Conservation (phyloP, 2,797 vertebrate species). For the Vipera latastei region DNA sequence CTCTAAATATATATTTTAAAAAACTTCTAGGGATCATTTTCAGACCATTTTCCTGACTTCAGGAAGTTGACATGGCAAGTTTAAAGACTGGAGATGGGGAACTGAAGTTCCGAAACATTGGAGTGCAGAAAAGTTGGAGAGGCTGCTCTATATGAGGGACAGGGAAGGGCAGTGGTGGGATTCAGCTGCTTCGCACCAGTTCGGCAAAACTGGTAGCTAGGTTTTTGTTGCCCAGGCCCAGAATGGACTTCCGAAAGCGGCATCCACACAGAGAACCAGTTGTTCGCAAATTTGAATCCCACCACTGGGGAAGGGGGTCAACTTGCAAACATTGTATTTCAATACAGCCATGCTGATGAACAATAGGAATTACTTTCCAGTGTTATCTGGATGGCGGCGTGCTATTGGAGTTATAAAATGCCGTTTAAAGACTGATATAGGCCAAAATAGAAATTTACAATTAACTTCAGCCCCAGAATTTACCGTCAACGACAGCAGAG, state of each 20-base stretch:
- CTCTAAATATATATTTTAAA: background rate
- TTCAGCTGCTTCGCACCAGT: too few species aligned
- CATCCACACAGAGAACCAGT: too few species aligned
- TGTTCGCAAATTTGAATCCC: too few species aligned
- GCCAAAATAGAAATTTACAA: background rate
- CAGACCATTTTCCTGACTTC: background rate
- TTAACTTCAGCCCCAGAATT: constrained; percentile 21
- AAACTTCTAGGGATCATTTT: background rate
- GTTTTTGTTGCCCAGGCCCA: too few species aligned
- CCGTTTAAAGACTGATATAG: background rate
- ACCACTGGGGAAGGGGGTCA: background rate
- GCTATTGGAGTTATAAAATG: background rate
- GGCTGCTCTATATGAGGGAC: background rate
- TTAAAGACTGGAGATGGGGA: background rate
- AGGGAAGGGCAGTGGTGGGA: background rate
- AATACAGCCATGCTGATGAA: background rate
- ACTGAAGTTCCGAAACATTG: background rate
- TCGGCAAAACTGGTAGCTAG: too few species aligned
- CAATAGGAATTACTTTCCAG: background rate
- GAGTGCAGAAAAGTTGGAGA: background rate
- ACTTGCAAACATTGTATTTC: background rate
- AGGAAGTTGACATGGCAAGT: background rate
- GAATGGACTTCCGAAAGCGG: too few species aligned
- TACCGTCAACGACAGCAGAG: constrained; percentile 88
- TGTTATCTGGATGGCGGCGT: background rate